A percentile compares a stretch with the other conserved stretches of the same genome.
phyloP scores from a whole-genome alignment of 2,888 invertebrate species.

The Allophyes oxyacanthae region DNA sequence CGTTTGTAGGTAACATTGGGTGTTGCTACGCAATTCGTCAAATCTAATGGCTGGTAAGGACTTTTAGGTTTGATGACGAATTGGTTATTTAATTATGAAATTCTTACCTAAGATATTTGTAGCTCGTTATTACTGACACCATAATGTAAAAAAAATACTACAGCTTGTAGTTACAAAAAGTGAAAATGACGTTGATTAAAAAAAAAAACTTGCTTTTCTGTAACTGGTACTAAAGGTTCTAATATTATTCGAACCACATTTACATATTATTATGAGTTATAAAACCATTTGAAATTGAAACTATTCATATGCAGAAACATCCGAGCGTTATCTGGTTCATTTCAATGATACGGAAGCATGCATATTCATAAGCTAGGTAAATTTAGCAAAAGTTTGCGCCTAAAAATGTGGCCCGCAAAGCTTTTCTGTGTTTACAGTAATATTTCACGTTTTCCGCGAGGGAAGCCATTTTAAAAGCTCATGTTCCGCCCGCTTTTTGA shows the following conservation, averaged over 20 bases:
- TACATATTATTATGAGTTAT: conserved; percentile 6
- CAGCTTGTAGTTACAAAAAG: too few relatives aligned
- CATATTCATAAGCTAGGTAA: conserved; percentile 55
- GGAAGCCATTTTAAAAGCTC: conserved; percentile 59
- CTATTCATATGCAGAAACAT: conserved; percentile 10
- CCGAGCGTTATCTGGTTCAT: conserved; percentile 52
- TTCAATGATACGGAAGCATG: conserved; percentile 53
- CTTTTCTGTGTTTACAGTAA: conserved; percentile 65
- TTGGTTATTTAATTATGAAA: too few relatives aligned
- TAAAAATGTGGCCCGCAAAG: conserved; percentile 46
- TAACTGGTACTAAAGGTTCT: not conserved
- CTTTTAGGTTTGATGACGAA: too few relatives aligned
- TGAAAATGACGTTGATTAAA: too few relatives aligned
- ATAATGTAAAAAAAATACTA: too few relatives aligned
- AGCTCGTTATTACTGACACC: too few relatives aligned
- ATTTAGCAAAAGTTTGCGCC: conserved; percentile 31
- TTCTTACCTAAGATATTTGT: too few relatives aligned
- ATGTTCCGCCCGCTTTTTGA: conserved; percentile 59
- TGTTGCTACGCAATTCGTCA: too few relatives aligned
- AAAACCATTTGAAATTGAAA: conserved; percentile 15
- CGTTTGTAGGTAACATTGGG: too few relatives aligned
- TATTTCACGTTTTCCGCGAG: conserved; percentile 62
- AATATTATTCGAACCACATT: conserved; percentile 13
- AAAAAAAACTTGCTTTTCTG: too few relatives aligned
- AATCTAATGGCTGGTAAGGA: too few relatives aligned